phyloP scores from a whole-genome alignment of 37 sponge, comb jelly and placozoan species.

The Petrosia ficiformis region DNA sequence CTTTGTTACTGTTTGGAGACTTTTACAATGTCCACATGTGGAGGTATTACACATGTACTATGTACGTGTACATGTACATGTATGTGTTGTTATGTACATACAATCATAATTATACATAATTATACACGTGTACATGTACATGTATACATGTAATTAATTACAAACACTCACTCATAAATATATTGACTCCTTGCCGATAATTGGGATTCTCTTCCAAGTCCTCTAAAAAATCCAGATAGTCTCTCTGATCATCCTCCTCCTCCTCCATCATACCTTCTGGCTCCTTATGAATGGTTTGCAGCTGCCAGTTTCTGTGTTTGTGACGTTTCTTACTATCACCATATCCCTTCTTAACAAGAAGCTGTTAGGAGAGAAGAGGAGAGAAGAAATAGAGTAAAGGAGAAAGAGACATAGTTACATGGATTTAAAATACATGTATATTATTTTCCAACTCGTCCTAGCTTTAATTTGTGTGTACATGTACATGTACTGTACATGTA shows the following conservation, averaged over 20 bases:
- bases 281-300: conserved; percentile 70
- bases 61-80: no score
- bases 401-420: background rate
- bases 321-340: conserved; percentile 82
- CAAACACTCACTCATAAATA: conserved; percentile 60
- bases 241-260: conserved; percentile 36
- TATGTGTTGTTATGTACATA: no score
- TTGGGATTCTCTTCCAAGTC: conserved; percentile 86
- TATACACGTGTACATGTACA: no score
- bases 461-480: no score
- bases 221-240: conserved; percentile 86
- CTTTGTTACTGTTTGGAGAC: no score
- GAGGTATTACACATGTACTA: no score
- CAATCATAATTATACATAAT: no score
- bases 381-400: background rate
- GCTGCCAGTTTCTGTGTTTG: conserved; percentile 84
- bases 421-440: no score
- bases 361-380: conserved; percentile 18
- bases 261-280: conserved; percentile 20
- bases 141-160: background rate
- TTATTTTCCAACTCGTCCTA: no score
- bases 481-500: no score
- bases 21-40: no score
- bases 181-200: conserved; percentile 82
- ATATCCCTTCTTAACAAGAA: conserved; percentile 93